Evolutionary conservation across 2,797 vertebrate genomes (phyloP).

Genomic region (Kryptopterus vitreolus): DNA sequence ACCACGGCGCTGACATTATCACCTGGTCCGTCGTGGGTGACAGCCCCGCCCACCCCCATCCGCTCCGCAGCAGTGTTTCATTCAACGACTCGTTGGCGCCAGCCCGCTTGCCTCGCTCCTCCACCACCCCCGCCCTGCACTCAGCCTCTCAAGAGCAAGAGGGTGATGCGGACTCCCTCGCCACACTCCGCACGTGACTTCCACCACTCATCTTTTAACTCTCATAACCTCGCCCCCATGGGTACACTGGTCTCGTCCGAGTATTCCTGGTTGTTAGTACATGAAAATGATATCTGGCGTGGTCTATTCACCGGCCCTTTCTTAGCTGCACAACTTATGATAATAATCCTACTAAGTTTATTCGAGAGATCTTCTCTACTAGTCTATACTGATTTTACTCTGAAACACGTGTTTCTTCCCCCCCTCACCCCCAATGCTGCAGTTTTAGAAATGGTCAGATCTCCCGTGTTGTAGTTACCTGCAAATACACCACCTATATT

Average conservation of each 20-base stretch:
- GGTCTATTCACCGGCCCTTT: conserved; percentile 22
- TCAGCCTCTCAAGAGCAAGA: conserved; percentile 55
- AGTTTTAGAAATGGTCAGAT: conserved; percentile 8
- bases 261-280: conserved; percentile 27
- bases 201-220: conserved; percentile 28
- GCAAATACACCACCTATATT: conserved; percentile 21
- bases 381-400: background rate
- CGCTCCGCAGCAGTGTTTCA: conserved; percentile 65
- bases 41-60: conserved; percentile 66
- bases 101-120: conserved; percentile 58
- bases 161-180: conserved; percentile 50
- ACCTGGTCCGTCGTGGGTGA: conserved; percentile 72
- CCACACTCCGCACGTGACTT: conserved; percentile 52
- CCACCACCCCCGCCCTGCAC: conserved; percentile 59
- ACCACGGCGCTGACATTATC: conserved; percentile 86
- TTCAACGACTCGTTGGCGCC: conserved; percentile 66
- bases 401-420: background rate
- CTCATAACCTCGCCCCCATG: conserved; percentile 26
- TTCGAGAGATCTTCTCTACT: background rate
- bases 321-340: conserved; percentile 2
- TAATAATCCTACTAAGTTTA: background rate
- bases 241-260: conserved; percentile 10
- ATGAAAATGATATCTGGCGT: conserved; percentile 16
- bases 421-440: background rate
- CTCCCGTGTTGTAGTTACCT: conserved; percentile 26